Conservation (phyloP, 2,113 vertebrate species). For the Dasyornis broadbenti region DNA sequence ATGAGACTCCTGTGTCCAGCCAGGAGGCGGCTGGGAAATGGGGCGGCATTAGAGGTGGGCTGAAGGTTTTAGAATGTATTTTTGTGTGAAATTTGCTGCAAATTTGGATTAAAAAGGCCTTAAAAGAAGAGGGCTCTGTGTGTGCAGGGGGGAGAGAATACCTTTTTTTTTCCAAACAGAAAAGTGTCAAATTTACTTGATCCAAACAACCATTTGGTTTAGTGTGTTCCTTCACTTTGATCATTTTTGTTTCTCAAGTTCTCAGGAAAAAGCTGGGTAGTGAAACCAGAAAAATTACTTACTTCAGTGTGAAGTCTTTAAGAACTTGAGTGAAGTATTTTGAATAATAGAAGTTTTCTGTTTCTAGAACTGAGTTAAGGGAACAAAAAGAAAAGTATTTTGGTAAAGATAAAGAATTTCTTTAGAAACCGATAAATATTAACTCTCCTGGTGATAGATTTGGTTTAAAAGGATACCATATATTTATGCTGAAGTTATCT, state of each 20-base stretch:
- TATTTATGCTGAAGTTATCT: neutral
- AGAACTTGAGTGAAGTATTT: neutral
- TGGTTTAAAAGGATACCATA: neutral
- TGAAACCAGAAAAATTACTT: neutral
- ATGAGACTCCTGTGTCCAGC: neutral
- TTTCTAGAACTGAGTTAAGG: neutral
- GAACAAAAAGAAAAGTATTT: neutral
- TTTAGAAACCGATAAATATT: neutral
- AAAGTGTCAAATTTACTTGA: neutral
- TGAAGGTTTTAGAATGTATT: neutral
- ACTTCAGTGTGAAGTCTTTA: neutral
- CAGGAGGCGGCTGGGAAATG: neutral
- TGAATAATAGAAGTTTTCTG: neutral
- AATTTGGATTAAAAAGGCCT: neutral
- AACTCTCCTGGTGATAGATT: neutral
- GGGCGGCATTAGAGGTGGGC: neutral
- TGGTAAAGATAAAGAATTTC: neutral
- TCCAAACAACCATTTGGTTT: neutral
- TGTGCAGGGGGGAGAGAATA: too few relatives aligned
- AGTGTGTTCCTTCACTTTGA: neutral
- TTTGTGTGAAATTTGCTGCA: neutral
- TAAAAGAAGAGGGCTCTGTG: neutral
- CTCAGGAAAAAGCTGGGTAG: neutral
- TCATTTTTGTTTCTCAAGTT: neutral
- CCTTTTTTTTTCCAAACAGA: neutral